A percentile compares a stretch with the other conserved stretches of the same genome.
These are phyloP conservation scores for Anagyrus pseudococci DNA, from an alignment of 2,888 invertebrate genomes.

Conservation along the genomic window DNA sequence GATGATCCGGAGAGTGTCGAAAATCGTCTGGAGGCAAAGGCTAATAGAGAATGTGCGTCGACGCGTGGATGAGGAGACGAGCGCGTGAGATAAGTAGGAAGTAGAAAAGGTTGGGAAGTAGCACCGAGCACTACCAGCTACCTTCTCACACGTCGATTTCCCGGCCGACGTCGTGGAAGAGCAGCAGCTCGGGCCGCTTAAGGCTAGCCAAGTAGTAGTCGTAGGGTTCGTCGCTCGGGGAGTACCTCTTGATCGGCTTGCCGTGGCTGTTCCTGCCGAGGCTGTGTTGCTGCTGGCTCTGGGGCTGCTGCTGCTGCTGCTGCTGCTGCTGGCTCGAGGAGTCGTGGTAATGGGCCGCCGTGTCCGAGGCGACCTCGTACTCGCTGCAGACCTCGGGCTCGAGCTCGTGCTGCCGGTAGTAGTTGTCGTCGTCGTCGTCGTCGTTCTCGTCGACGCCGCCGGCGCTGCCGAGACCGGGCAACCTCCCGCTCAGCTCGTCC, in stretches of 20 bases:
- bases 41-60: too few species aligned
- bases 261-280: constrained; percentile 41
- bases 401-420: constrained; percentile 33
- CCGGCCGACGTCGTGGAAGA: constrained; percentile 70
- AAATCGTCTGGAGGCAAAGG: too few species aligned
- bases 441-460: constrained; percentile 40
- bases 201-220: too few species aligned
- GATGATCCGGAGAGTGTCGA: too few species aligned
- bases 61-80: too few species aligned
- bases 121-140: too few species aligned
- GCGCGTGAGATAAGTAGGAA: too few species aligned
- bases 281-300: constrained; percentile 34
- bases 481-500: constrained; percentile 52
- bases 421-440: not conserved
- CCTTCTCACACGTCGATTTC: constrained; percentile 71
- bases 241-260: constrained; percentile 46
- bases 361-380: constrained; percentile 35
- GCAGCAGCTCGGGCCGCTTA: constrained; percentile 71
- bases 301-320: too few species aligned
- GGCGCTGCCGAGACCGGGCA: constrained; percentile 46
- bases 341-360: constrained; percentile 33
- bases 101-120: too few species aligned
- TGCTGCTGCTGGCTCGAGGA: too few species aligned
- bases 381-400: constrained; percentile 38
- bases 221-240: constrained; percentile 41